Percentiles rank a stretch among this genome's conserved stretches.
Evolutionary conservation across 2,888 invertebrate species (phyloP).

Genomic region (Rhodophaea formosa): DNA sequence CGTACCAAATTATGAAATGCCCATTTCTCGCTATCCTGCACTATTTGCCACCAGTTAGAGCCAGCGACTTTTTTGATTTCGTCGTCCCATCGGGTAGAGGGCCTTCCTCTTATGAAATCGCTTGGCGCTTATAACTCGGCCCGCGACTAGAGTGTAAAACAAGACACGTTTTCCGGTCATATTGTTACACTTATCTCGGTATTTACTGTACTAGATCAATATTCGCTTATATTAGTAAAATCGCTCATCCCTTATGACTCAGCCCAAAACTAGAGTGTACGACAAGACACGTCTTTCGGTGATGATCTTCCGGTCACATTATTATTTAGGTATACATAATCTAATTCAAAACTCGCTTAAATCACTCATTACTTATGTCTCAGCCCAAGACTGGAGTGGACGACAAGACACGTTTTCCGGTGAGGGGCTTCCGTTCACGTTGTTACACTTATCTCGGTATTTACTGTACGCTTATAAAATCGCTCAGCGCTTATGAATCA

Average conservation of each 20-base stretch:
- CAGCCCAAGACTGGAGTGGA: background rate
- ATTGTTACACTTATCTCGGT: constrained; percentile 37
- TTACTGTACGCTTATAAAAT: too few relatives aligned
- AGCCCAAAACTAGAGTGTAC: background rate
- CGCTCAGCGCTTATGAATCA: background rate
- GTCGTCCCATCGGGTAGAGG: too few relatives aligned
- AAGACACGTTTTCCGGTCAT: constrained; percentile 44
- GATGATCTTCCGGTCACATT: constrained; percentile 33
- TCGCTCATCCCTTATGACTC: background rate
- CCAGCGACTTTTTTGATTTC: too few relatives aligned
- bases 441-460: constrained; percentile 33
- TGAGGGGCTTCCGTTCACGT: constrained; percentile 46
- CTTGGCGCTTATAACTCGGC: background rate
- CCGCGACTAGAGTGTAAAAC: constrained; percentile 2
- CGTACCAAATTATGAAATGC: too few relatives aligned
- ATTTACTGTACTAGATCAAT: constrained; percentile 14
- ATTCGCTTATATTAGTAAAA: too few relatives aligned
- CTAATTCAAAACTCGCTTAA: constrained; percentile 25
- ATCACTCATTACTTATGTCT: background rate
- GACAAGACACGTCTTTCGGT: constrained; percentile 44
- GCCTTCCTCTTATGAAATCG: too few relatives aligned
- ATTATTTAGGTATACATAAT: too few relatives aligned
- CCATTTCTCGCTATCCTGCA: too few relatives aligned
- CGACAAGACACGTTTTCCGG: constrained; percentile 42
- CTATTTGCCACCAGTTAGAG: too few relatives aligned